phyloP scores from a whole-genome alignment of 2,113 vertebrate genomes.

The Alces alces region DNA sequence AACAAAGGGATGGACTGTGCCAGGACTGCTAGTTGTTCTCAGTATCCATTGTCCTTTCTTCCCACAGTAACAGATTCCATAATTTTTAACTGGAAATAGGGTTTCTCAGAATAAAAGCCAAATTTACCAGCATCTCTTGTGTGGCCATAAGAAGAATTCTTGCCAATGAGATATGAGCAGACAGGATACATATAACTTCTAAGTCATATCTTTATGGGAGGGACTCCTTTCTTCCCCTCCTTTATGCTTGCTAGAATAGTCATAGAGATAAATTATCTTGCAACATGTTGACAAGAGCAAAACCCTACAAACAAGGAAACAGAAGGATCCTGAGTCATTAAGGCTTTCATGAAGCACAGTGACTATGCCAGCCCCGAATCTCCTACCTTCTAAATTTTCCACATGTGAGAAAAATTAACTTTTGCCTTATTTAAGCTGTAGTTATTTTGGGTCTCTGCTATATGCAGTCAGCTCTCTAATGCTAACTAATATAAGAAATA shows the following conservation, averaged over 20 bases:
- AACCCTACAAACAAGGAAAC: background rate
- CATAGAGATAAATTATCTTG: background rate
- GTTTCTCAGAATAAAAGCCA: background rate
- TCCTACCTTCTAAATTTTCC: background rate
- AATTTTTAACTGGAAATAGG: background rate
- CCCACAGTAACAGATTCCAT: background rate
- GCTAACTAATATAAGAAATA: background rate
- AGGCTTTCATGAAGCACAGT: background rate
- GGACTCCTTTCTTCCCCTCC: background rate
- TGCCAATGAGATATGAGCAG: background rate
- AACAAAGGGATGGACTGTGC: background rate
- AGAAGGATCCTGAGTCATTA: background rate
- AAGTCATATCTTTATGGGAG: background rate
- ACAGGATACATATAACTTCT: background rate
- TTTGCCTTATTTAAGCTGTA: background rate
- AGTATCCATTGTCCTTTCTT: background rate
- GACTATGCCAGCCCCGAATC: background rate
- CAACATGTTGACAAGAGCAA: background rate
- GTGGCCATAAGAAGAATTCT: background rate
- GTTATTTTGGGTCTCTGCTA: background rate
- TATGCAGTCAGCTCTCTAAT: background rate
- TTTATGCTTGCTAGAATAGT: background rate
- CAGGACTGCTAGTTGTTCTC: background rate
- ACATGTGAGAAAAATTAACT: conserved; percentile 8
- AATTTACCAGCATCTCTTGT: background rate